Evolutionary conservation across 2,113 vertebrate species (phyloP).

Genomic region (Leptodactylus fuscus): DNA sequence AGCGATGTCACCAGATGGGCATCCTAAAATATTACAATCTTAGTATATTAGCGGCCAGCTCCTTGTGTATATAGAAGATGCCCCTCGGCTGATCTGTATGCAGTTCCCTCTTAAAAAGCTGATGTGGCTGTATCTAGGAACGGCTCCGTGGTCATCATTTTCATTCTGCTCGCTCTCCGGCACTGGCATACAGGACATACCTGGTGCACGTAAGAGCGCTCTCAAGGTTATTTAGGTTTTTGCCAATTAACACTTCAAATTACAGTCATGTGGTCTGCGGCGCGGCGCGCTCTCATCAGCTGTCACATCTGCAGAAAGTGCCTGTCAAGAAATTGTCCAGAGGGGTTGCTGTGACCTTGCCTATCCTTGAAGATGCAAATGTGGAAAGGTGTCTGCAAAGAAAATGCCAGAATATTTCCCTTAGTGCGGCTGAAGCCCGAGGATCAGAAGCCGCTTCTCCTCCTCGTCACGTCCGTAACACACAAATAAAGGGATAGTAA

Average conservation of each 20-base stretch:
- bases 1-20: neutral
- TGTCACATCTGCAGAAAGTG: conserved; percentile 61
- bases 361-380: conserved; percentile 65
- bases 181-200: neutral
- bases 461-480: neutral
- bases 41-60: neutral
- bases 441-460: conserved; percentile 12
- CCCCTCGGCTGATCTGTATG: neutral
- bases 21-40: neutral
- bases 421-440: conserved; percentile 23
- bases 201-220: conserved; percentile 55
- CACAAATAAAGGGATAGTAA: neutral
- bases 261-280: conserved; percentile 62
- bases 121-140: neutral
- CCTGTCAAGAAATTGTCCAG: conserved; percentile 62
- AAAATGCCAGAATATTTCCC: conserved; percentile 59
- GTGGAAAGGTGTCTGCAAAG: conserved; percentile 60
- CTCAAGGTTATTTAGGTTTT: conserved; percentile 61
- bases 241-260: conserved; percentile 73
- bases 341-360: conserved; percentile 63
- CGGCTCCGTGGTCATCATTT: neutral
- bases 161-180: neutral
- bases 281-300: conserved; percentile 49
- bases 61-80: neutral
- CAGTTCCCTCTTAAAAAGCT: neutral